These are phyloP conservation scores for Ictalurus furcatus DNA, from an alignment of 2,113 vertebrate species.

Conservation along the genomic window DNA sequence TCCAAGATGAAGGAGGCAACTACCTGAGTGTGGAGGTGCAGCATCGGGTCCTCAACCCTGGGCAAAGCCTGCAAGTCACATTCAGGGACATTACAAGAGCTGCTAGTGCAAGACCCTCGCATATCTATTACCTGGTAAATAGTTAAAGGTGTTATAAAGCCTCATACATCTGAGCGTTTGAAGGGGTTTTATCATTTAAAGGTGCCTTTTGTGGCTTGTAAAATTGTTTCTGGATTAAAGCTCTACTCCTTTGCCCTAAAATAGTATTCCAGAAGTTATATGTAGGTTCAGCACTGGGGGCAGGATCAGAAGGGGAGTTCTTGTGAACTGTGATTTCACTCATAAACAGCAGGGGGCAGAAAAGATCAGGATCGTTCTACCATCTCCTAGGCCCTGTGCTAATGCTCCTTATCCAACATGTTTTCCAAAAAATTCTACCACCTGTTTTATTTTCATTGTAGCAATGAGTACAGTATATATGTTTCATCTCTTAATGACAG, in stretches of 20 bases:
- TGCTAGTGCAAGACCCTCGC: slow-evolving; percentile 51
- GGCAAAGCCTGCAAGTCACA: slow-evolving; percentile 58
- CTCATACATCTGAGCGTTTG: too few species aligned
- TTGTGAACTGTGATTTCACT: neutral
- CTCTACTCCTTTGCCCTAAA: neutral
- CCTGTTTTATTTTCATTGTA: neutral
- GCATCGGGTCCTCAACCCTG: slow-evolving; percentile 50
- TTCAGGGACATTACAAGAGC: slow-evolving; percentile 59
- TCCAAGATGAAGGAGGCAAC: slow-evolving; percentile 33
- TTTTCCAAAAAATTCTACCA: neutral
- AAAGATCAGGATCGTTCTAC: neutral
- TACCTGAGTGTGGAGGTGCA: slow-evolving; percentile 70
- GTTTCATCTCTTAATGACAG: neutral
- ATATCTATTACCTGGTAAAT: slow-evolving; percentile 72
- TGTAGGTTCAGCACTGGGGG: neutral
- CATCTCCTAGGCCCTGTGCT: neutral
- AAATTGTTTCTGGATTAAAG: neutral
- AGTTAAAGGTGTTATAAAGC: too few species aligned
- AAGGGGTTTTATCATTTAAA: neutral
- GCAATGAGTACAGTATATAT: neutral
- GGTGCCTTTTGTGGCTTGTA: neutral
- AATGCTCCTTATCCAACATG: neutral
- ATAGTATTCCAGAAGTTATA: neutral
- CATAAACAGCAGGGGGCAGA: neutral
- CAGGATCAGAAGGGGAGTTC: too few species aligned